phyloP scores from a whole-genome alignment of 2,888 invertebrate species.

The Tribolium freemani region DNA sequence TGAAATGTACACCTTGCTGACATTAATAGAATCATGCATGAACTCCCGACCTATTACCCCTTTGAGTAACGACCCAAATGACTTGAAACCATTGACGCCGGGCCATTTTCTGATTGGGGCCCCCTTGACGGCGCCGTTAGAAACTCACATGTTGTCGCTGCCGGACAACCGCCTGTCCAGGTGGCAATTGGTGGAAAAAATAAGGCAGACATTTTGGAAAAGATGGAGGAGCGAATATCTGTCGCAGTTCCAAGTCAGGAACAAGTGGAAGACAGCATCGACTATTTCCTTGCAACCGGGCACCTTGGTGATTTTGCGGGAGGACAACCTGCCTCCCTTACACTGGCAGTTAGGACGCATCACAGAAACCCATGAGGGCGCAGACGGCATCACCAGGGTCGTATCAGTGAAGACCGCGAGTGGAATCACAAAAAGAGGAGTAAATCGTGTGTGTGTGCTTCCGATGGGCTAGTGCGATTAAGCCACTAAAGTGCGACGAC shows the following conservation, averaged over 20 bases:
- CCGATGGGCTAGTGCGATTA: too few relatives aligned
- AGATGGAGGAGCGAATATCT: not conserved
- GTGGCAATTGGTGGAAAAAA: not conserved
- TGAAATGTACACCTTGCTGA: not conserved
- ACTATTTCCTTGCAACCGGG: not conserved
- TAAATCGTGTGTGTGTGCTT: too few relatives aligned
- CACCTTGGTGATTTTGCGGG: not conserved
- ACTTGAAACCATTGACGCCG: not conserved
- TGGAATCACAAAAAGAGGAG: constrained; percentile 3
- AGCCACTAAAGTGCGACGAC: too few relatives aligned
- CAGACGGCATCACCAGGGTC: constrained; percentile 1
- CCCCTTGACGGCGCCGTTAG: not conserved
- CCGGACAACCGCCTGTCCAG: not conserved
- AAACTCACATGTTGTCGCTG: not conserved
- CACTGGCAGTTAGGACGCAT: constrained; percentile 16
- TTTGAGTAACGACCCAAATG: not conserved
- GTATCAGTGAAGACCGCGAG: not conserved
- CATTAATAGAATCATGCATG: not conserved
- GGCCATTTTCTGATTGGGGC: not conserved
- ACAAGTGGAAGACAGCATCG: not conserved
- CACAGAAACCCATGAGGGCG: not conserved
- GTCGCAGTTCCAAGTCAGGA: not conserved
- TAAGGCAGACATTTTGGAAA: not conserved
- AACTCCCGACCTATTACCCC: not conserved
- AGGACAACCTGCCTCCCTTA: constrained; percentile 20